A percentile compares a stretch with the other conserved stretches of the same genome.
These are phyloP conservation scores for Deroptyus accipitrinus DNA, from an alignment of 2,113 vertebrate species.

Conservation along the genomic window DNA sequence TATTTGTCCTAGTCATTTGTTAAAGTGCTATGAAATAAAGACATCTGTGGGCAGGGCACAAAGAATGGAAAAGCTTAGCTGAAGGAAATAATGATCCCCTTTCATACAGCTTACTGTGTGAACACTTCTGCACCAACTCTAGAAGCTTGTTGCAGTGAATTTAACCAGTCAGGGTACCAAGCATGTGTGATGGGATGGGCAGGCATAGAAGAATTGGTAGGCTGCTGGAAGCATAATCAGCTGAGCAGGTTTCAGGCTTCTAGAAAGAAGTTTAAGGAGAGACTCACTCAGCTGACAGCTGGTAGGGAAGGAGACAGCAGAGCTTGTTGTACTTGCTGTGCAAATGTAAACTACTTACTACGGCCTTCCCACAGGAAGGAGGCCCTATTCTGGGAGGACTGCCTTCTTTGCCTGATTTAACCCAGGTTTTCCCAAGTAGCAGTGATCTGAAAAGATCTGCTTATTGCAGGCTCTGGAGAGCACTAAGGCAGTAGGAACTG, in stretches of 20 bases:
- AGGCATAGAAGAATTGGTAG: not conserved
- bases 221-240: not conserved
- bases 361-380: constrained; percentile 21
- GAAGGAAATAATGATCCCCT: constrained; percentile 67
- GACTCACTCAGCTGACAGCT: not conserved
- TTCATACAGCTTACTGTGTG: constrained; percentile 53
- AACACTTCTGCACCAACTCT: constrained; percentile 34
- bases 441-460: not conserved
- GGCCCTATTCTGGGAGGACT: not conserved
- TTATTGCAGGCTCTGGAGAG: not conserved
- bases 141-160: constrained; percentile 37
- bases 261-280: not conserved
- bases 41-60: constrained; percentile 53
- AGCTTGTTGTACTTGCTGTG: not conserved
- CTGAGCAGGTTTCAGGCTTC: not conserved
- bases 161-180: constrained; percentile 35
- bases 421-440: not conserved
- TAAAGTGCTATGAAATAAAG: constrained; percentile 59
- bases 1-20: constrained; percentile 11
- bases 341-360: constrained; percentile 34
- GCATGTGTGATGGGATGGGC: not conserved
- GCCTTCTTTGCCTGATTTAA: not conserved
- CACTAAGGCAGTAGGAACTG: not conserved
- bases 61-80: constrained; percentile 60
- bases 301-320: not conserved